These are phyloP conservation scores for Drosophila simulans DNA, from an alignment of 1,140 invertebrate genomes.

Conservation along the genomic window DNA sequence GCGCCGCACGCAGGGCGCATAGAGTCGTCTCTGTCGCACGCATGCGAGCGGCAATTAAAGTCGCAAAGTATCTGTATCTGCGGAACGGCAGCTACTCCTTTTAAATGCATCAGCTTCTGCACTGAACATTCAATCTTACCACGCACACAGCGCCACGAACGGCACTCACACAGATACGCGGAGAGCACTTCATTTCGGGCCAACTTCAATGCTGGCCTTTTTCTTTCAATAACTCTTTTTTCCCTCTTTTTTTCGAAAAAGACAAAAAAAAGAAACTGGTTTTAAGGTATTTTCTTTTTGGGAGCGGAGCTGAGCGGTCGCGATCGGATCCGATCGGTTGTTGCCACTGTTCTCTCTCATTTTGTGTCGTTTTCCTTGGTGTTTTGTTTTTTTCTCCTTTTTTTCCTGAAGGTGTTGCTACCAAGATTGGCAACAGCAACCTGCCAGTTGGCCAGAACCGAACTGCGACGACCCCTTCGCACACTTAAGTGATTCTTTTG, in stretches of 20 bases:
- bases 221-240: slow-evolving; percentile 67
- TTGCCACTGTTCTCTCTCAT: slow-evolving; percentile 53
- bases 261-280: slow-evolving; percentile 71
- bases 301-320: slow-evolving; percentile 27
- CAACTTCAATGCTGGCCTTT: slow-evolving; percentile 76
- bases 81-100: slow-evolving; percentile 73
- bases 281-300: slow-evolving; percentile 84
- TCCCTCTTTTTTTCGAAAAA: slow-evolving; percentile 54
- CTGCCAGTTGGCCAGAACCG: slow-evolving; percentile 46
- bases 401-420: slow-evolving; percentile 35
- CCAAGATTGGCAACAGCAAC: slow-evolving; percentile 68
- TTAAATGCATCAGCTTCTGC: slow-evolving; percentile 80
- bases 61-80: slow-evolving; percentile 75
- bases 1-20: slow-evolving; percentile 23
- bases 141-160: slow-evolving; percentile 47
- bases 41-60: slow-evolving; percentile 61
- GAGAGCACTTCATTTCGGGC: slow-evolving; percentile 72
- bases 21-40: slow-evolving; percentile 74
- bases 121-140: slow-evolving; percentile 72
- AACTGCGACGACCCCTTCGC: slow-evolving; percentile 46
- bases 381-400: slow-evolving; percentile 17
- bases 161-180: slow-evolving; percentile 28
- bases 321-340: slow-evolving; percentile 46
- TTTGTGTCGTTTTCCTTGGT: slow-evolving; percentile 33
- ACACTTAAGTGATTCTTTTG: slow-evolving; percentile 73